phyloP scores from a whole-genome alignment of 2,797 vertebrate genomes.

The Nasua narica region DNA sequence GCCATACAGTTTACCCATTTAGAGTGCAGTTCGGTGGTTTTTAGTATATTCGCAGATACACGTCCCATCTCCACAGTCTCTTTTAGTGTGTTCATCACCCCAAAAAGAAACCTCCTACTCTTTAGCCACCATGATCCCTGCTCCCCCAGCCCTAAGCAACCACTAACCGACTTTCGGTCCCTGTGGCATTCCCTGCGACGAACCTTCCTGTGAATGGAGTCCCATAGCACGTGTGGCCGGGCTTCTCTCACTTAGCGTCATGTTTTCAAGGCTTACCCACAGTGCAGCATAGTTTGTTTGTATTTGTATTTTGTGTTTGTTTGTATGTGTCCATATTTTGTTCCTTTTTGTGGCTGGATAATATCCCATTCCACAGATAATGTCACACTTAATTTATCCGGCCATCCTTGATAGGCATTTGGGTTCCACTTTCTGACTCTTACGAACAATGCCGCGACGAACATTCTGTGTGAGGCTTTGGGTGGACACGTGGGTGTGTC shows the following conservation, averaged over 20 bases:
- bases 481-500: neutral
- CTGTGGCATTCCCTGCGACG: neutral
- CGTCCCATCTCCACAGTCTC: neutral
- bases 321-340: fast-evolving
- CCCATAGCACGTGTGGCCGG: neutral
- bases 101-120: neutral
- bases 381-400: neutral
- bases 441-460: fast-evolving
- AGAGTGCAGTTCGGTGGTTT: neutral
- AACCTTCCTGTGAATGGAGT: neutral
- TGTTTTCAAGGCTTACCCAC: neutral
- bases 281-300: fast-evolving
- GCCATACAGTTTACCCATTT: neutral
- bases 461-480: neutral
- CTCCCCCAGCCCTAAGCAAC: too few species aligned
- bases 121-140: neutral
- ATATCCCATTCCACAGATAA: neutral
- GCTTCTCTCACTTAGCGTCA: neutral
- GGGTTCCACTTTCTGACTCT: neutral
- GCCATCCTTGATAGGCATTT: neutral
- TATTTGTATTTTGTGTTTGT: too few species aligned
- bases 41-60: neutral
- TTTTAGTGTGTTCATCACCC: neutral
- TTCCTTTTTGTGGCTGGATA: neutral
- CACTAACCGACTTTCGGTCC: neutral